phyloP scores from a whole-genome alignment of 2,888 invertebrate species.

The Metopia argyrocephala region DNA sequence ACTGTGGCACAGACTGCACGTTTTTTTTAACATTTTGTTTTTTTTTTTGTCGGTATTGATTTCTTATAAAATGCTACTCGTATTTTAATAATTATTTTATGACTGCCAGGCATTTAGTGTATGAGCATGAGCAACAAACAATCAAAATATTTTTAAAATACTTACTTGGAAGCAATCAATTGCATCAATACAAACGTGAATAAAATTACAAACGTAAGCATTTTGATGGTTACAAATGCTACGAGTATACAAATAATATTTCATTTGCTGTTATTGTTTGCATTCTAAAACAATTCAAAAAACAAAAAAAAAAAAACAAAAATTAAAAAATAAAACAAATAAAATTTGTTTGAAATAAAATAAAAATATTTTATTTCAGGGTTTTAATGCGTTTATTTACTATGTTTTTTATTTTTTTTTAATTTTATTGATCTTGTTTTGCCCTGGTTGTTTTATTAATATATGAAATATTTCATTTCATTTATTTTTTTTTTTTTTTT shows the following conservation, averaged over 20 bases:
- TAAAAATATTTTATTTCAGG: slow-evolving; percentile 60
- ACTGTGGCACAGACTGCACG: background rate
- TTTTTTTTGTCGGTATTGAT: slow-evolving; percentile 36
- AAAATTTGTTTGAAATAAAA: slow-evolving; percentile 41
- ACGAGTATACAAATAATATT: slow-evolving; percentile 14
- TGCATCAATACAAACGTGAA: slow-evolving; percentile 7
- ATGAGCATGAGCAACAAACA: slow-evolving; percentile 23
- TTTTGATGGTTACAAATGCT: slow-evolving; percentile 43
- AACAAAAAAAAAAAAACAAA: slow-evolving; percentile 19
- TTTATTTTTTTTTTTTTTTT: background rate
- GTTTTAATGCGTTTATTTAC: slow-evolving; percentile 58
- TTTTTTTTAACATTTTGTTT: background rate
- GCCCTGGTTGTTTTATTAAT: slow-evolving; percentile 39
- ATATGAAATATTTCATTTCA: slow-evolving; percentile 1
- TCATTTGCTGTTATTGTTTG: slow-evolving; percentile 47
- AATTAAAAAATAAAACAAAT: slow-evolving; percentile 14
- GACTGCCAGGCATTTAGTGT: slow-evolving; percentile 16
- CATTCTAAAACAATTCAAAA: slow-evolving; percentile 34
- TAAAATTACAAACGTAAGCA: background rate
- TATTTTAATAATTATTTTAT: slow-evolving; percentile 47
- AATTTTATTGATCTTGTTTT: background rate
- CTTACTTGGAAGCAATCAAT: slow-evolving; percentile 8
- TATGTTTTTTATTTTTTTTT: slow-evolving; percentile 15
- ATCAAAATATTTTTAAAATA: slow-evolving; percentile 4
- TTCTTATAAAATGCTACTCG: slow-evolving; percentile 28